These are phyloP conservation scores for Suricata suricatta DNA, from an alignment of 2,113 vertebrate species.

Conservation along the genomic window DNA sequence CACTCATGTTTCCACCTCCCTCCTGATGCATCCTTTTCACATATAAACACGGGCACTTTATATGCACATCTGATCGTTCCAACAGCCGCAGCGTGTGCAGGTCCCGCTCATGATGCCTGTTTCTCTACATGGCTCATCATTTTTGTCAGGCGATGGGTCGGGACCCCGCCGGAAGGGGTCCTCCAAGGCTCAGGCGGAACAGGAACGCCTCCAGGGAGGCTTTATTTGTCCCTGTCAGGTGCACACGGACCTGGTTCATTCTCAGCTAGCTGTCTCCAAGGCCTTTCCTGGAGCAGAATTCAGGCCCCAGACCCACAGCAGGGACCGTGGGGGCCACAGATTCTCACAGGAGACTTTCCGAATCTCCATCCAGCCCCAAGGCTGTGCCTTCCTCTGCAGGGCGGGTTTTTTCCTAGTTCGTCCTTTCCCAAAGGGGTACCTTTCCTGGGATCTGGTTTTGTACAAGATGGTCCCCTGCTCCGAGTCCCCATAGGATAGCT, in stretches of 20 bases:
- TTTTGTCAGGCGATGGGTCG: neutral
- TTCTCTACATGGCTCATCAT: rapidly evolving
- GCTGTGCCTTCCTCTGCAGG: neutral
- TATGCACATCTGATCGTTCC: neutral
- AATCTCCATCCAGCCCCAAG: too few species aligned
- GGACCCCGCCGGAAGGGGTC: neutral
- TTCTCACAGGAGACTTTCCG: neutral
- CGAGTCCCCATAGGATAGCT: neutral
- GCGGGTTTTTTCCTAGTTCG: neutral
- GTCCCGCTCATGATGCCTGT: neutral
- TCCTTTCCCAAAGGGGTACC: neutral
- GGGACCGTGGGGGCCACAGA: neutral
- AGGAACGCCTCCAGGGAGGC: neutral
- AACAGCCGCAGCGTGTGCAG: rapidly evolving
- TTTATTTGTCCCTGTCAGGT: neutral
- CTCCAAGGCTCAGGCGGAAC: neutral
- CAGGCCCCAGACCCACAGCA: neutral
- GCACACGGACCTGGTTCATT: neutral
- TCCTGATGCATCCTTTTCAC: neutral
- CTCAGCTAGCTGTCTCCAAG: neutral
- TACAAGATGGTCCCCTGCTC: neutral
- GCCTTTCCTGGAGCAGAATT: neutral
- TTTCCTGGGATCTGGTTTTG: neutral
- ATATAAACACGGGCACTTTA: neutral
- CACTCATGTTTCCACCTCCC: neutral